Evolutionary conservation across 2,888 invertebrate species (phyloP).

Genomic region (Pheosia gnoma): DNA sequence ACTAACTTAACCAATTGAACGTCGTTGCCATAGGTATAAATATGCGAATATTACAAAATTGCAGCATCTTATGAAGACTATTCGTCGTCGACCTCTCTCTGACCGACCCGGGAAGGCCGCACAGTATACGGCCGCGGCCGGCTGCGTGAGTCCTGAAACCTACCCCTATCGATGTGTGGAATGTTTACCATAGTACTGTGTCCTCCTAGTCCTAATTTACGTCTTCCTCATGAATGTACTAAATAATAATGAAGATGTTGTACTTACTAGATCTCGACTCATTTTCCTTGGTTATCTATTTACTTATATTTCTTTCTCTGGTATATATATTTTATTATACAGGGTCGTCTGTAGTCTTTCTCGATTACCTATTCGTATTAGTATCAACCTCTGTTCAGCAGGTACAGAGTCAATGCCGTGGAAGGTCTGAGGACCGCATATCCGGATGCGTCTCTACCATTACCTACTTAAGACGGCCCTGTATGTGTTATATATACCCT

Average conservation of each 20-base stretch:
- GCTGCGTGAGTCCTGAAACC: slow-evolving; percentile 78
- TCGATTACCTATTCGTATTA: too few relatives aligned
- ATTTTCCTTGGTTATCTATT: slow-evolving; percentile 25
- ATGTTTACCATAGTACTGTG: slow-evolving; percentile 68
- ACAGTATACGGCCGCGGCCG: slow-evolving; percentile 71
- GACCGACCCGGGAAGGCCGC: slow-evolving; percentile 82
- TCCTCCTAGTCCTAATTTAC: slow-evolving; percentile 42
- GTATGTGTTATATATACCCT: background rate
- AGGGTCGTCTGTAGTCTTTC: background rate
- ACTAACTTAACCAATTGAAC: slow-evolving; percentile 72
- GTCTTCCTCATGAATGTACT: slow-evolving; percentile 57
- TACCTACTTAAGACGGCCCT: background rate
- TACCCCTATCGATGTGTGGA: slow-evolving; percentile 80
- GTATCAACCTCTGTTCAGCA: too few relatives aligned
- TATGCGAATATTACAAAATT: slow-evolving; percentile 84
- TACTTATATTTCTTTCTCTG: slow-evolving; percentile 25
- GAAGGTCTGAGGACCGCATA: background rate
- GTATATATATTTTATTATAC: slow-evolving; percentile 8
- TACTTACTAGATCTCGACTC: slow-evolving; percentile 37
- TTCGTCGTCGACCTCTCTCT: slow-evolving; percentile 89
- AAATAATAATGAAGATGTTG: slow-evolving; percentile 55
- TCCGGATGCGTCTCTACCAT: background rate
- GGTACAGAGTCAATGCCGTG: too few relatives aligned
- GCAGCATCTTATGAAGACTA: slow-evolving; percentile 89
- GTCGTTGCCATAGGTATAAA: slow-evolving; percentile 82